Conservation (phyloP, 2,113 vertebrate genomes). For the Illadopsis cleaveri region DNA sequence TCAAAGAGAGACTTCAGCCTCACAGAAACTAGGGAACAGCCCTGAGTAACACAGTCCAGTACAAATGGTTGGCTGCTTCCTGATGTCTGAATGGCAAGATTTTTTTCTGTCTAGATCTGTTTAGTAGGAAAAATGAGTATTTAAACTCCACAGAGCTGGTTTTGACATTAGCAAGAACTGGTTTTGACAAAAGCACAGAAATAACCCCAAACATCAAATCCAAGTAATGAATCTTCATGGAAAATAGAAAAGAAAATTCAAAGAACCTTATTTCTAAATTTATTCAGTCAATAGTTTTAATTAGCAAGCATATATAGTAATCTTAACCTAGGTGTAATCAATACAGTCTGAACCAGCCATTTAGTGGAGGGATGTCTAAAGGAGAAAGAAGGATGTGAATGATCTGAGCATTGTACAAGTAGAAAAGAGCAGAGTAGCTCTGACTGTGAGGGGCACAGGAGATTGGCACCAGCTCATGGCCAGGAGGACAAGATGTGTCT, state of each 20-base stretch:
- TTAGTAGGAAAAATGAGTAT: background rate
- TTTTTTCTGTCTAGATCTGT: background rate
- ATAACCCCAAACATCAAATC: background rate
- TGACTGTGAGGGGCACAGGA: accelerated
- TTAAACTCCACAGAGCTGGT: background rate
- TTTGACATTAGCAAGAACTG: background rate
- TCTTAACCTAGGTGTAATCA: background rate
- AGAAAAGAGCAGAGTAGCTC: background rate
- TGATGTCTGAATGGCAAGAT: background rate
- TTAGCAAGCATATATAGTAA: background rate
- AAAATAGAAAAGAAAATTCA: background rate
- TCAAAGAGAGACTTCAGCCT: background rate
- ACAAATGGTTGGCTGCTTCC: background rate
- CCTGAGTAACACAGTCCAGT: accelerated
- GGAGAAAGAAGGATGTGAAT: background rate
- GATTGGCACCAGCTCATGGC: background rate
- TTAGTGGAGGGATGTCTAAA: background rate
- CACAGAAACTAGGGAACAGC: background rate
- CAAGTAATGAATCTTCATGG: background rate
- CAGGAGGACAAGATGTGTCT: background rate
- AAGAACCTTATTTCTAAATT: background rate
- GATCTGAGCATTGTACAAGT: background rate
- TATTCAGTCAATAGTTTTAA: background rate
- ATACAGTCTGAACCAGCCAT: background rate
- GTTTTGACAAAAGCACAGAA: background rate